Evolutionary conservation across 2,797 vertebrate genomes (phyloP), one percentile per base, ranked within the genome.

Genomic region (Notolabrus celidotus): DNA sequence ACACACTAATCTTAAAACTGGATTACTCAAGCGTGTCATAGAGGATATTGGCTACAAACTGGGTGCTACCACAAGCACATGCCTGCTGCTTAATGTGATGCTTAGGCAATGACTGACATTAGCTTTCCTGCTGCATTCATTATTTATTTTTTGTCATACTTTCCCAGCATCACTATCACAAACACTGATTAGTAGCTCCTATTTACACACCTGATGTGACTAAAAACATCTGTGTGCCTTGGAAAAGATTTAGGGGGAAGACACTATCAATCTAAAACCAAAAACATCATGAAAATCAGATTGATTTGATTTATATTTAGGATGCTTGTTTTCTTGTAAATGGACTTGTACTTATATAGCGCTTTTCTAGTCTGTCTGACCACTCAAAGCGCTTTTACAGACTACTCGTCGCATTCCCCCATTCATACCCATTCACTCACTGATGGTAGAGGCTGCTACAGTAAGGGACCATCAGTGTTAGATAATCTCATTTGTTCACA

Each of bases 1-100:
- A 60, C 42, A 17, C 29, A 8, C 46, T 75, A 75, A 79, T 74
- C 65, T 85, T 36, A 67, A 74, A 84, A 82, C 36, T 51, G 74
- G 69, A 82, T 79, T 68, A 83, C 25, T 64, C 7, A 51, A 61
- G 55, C 16, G 19, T 46, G 52, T 15, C 39, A 50, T 54, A 31
- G 41, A 45, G 34, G 64, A 55, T 55, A 74, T 55, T 34, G 29
- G 41, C 43, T 23, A 34, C n/a, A 53, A 46, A 62, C 55, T 47
- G 29, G 20, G 45, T 42, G 61, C 31, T 50, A 39, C n/a, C 23
- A 67, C 43, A 56, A n/a, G n/a, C n/a, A n/a, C n/a, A n/a, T n/a
- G n/a, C n/a, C n/a, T n/a, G n/a, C n/a, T n/a, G 33, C 46, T 74
- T 43, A 36, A 64, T 54, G 45, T 51, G 51, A 70, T 33, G 45